Evolutionary conservation across 2,113 vertebrate genomes (phyloP), one percentile per base, ranked within the genome.

Genomic region (Oreocharis arfaki): DNA sequence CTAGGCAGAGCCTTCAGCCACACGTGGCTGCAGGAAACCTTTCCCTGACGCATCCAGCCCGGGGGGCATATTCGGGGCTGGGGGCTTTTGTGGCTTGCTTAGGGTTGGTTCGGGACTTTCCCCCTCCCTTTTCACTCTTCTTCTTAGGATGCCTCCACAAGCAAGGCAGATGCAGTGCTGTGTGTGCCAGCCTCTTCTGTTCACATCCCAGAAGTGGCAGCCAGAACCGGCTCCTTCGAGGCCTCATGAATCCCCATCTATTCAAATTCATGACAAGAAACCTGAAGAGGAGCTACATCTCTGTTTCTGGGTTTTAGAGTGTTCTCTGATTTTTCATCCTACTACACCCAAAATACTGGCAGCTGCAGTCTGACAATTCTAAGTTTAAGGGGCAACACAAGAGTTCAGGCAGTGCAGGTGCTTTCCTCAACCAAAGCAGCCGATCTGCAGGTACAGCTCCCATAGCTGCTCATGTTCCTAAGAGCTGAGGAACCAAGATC

Each of bases 1-100:
- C 56, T 84, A 82, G 86, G 89, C 78, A 84, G 84, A 94, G 92
- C 96, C 97, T 91, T 88, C 84, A 96, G 97, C 94, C 82, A 74
- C 59, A 88, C 71, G 52, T 68, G 94, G 82, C 96, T 93, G 92
- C 90, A 90, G 91, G 53, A 53, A 88, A 70, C 71, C 52, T 80
- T 65, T 75, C 78, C 83, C 82, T 75, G 87, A 87, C 89, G 90
- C n/a, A 61, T 91, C 79, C 50, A 75, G 37, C 37, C 87, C 0
- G 0, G 23, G n/a, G 79, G 41, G 42, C 64, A 75, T 6, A 81
- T 46, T 64, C n/a, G 0, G 0, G 28, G n/a, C 21, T 52, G 11
- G 16, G 39, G 73, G 52, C 22, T 86, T 86, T 7, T 69, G 55
- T 41, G 64, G 16, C 44, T 83, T 83, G 47, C 64, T 76, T 57